Conservation (phyloP, 1,140 invertebrate genomes). For the Geopemphigus sp. region DNA sequence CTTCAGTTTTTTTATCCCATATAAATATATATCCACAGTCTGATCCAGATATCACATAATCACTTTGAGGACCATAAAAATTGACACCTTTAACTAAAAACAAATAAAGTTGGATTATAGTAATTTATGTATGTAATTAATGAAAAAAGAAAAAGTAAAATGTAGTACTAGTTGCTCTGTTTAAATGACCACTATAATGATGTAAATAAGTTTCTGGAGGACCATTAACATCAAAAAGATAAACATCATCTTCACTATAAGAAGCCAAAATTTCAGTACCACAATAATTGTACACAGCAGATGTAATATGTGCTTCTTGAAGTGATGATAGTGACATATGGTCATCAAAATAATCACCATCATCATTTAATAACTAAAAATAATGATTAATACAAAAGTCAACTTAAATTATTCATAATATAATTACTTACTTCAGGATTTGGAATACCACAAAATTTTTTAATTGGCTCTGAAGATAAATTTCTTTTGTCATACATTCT, state of each 20-base stretch:
- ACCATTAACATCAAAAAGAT: slow-evolving; percentile 75
- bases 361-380: neutral
- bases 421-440: neutral
- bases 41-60: slow-evolving; percentile 89
- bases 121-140: neutral
- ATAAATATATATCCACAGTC: slow-evolving; percentile 94
- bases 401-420: neutral
- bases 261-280: slow-evolving; percentile 86
- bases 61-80: slow-evolving; percentile 87
- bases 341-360: too few relatives aligned
- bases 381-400: neutral
- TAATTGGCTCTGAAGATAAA: slow-evolving; percentile 55
- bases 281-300: slow-evolving; percentile 86
- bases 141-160: slow-evolving; percentile 14
- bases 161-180: slow-evolving; percentile 69
- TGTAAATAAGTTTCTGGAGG: slow-evolving; percentile 66
- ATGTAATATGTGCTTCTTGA: slow-evolving; percentile 67
- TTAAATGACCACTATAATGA: slow-evolving; percentile 76
- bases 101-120: neutral
- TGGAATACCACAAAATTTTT: slow-evolving; percentile 60
- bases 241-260: slow-evolving; percentile 92
- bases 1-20: slow-evolving; percentile 87
- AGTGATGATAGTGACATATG: rapidly evolving
- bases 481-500: slow-evolving; percentile 72
- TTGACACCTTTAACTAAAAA: slow-evolving; percentile 84